Evolutionary conservation across 2,888 invertebrate genomes (phyloP).

Genomic region (Bugulina stolonifera): DNA sequence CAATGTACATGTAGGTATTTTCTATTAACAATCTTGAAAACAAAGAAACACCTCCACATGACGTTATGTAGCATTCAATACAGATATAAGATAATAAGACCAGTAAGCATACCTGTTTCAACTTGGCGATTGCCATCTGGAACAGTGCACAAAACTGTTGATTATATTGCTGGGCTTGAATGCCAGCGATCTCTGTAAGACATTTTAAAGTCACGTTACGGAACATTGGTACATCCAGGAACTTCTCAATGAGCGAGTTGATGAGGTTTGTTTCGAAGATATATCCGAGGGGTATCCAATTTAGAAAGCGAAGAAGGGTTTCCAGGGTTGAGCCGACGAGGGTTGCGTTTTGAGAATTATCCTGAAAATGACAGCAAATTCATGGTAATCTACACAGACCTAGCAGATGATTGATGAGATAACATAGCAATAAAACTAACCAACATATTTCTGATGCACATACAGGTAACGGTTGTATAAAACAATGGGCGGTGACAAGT

Average conservation of each 20-base stretch:
- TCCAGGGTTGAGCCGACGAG: constrained; percentile 92
- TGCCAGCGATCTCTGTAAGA: constrained; percentile 89
- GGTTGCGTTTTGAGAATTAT: constrained; percentile 93
- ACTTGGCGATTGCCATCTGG: constrained; percentile 82
- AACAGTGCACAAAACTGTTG: constrained; percentile 85
- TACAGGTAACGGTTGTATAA: too few species aligned
- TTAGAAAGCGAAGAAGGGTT: constrained; percentile 89
- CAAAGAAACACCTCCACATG: too few species aligned
- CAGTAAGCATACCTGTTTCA: constrained; percentile 62
- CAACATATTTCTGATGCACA: too few species aligned
- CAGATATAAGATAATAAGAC: too few species aligned
- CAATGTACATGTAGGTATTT: constrained; percentile 20
- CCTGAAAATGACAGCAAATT: constrained; percentile 56
- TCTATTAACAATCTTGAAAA: not conserved
- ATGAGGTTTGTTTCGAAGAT: constrained; percentile 98
- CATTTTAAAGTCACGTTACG: constrained; percentile 97
- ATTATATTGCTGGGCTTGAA: constrained; percentile 77
- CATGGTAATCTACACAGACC: too few species aligned
- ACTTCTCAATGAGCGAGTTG: constrained; percentile 86
- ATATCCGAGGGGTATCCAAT: constrained; percentile 99
- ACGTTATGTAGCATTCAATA: too few species aligned
- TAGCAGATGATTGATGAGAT: too few species aligned
- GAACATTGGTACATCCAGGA: constrained; percentile 93
- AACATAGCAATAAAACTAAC: too few species aligned
- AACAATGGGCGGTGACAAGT: too few species aligned